Base-by-base conservation (phyloP, 2,888 invertebrate species). In the Cactoblastis cactorum region DNA sequence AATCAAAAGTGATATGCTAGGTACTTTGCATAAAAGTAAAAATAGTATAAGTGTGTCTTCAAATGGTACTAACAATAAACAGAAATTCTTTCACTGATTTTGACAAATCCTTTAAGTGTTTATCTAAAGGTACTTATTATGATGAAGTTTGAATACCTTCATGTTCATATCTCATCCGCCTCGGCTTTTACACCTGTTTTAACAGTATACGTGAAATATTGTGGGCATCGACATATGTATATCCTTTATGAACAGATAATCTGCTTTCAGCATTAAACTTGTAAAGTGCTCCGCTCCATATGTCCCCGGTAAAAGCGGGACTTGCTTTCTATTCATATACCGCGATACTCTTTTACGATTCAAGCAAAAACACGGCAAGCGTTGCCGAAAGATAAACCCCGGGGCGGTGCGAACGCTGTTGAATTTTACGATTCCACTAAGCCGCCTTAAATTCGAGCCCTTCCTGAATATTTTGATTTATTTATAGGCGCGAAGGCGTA, bases 381-480 rank as follows among this genome's bases (percentile, higher is more conserved):
- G 74, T 67, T 73, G 74, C 73, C 80, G 74, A 77, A 83, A 84
- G 83, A 86, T 86, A 87, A 87, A 87, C 82, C 85, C 73, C 64
- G 71, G 76, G 69, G 82, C 80, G 80, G 74, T 76, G 80, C 76
- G 76, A 80, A 76, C 80, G 86, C 77, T 87, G 86, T 87, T 87
- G 86, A 87, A 86, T 89, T 89, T 89, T 89, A 88, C 85, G 89
- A 88, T 87, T 88, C 83, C 75, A 79, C 84, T 88, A 89, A 89
- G 88, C 88, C 86, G 84, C 83, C 87, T 85, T 83, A 82, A 86
- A 89, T 83, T 85, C 85, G 83, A 75, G 85, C 86, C 86, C 84
- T 87, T 85, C 82, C 86, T 86, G 87, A 86, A 89, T 88, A 88
- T 88, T 89, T 88, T 89, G 88, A 89, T 89, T 89, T 89, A 89